Evolutionary conservation across 2,888 invertebrate genomes (phyloP).

Genomic region (Imbricaverruca yamaguchii): DNA sequence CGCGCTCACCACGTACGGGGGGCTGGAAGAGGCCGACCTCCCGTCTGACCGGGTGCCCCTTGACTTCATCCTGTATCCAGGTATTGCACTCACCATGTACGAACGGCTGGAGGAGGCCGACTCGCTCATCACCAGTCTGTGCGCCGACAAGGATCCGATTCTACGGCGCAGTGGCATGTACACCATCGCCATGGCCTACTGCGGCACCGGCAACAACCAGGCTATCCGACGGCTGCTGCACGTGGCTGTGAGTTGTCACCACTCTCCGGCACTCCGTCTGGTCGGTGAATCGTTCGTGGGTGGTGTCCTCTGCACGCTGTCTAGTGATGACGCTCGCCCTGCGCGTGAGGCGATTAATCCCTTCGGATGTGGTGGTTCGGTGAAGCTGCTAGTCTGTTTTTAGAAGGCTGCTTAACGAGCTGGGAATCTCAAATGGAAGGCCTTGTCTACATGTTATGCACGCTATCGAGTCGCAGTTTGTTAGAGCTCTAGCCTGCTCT

Average conservation of each 20-base stretch:
- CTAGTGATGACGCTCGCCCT: too few relatives aligned
- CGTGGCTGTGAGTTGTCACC: conserved; percentile 61
- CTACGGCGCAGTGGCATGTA: conserved; percentile 83
- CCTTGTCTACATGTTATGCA: too few relatives aligned
- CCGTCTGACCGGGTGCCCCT: conserved; percentile 41
- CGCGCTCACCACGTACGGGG: conserved; percentile 91
- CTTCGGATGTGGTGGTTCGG: too few relatives aligned
- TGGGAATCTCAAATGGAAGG: too few relatives aligned
- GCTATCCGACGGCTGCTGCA: conserved; percentile 90
- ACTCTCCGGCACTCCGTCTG: too few relatives aligned
- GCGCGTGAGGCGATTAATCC: too few relatives aligned
- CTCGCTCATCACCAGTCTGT: conserved; percentile 77
- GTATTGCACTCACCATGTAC: conserved; percentile 89
- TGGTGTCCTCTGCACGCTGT: too few relatives aligned
- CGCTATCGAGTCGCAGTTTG: too few relatives aligned
- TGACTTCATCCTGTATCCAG: not conserved
- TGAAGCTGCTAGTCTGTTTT: too few relatives aligned
- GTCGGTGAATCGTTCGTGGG: too few relatives aligned
- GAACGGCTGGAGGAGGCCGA: conserved; percentile 95
- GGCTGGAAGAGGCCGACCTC: conserved; percentile 92
- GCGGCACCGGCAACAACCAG: conserved; percentile 94
- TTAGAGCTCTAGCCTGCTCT: too few relatives aligned
- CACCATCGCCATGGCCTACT: conserved; percentile 96
- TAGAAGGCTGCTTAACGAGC: too few relatives aligned
- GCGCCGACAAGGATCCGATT: conserved; percentile 63